Conservation (phyloP, 2,888 invertebrate genomes). For the Macrostomum cliftonense region DNA sequence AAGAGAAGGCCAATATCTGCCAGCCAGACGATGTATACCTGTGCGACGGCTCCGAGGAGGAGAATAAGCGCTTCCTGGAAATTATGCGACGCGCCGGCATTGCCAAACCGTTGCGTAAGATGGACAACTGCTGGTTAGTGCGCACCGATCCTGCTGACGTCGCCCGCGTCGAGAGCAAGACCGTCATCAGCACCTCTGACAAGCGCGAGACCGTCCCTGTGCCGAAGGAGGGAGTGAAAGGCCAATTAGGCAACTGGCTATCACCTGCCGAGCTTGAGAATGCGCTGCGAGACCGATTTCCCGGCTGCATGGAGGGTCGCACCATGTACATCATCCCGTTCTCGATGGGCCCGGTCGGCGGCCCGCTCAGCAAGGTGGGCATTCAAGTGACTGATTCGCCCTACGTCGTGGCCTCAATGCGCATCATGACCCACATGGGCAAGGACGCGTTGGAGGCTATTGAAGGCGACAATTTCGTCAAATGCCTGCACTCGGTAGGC, state of each 20-base stretch:
- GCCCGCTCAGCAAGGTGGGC: slow-evolving; percentile 19
- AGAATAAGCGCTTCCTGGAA: slow-evolving; percentile 29
- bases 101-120: slow-evolving; percentile 4
- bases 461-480: slow-evolving; percentile 17
- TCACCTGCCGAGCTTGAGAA: slow-evolving; percentile 13
- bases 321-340: slow-evolving; percentile 22
- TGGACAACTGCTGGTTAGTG: slow-evolving; percentile 15
- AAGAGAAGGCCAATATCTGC: slow-evolving; percentile 19
- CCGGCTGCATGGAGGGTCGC: slow-evolving; percentile 21
- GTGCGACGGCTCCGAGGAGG: slow-evolving; percentile 28
- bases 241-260: slow-evolving; percentile 19
- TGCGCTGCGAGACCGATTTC: slow-evolving; percentile 14
- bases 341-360: slow-evolving; percentile 21
- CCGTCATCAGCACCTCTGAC: slow-evolving; percentile 17
- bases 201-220: slow-evolving; percentile 15
- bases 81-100: slow-evolving; percentile 41
- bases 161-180: slow-evolving; percentile 20
- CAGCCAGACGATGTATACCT: slow-evolving; percentile 23
- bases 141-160: slow-evolving; percentile 20
- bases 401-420: slow-evolving; percentile 20
- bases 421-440: slow-evolving; percentile 19
- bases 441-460: slow-evolving; percentile 14
- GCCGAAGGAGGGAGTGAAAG: slow-evolving; percentile 14
- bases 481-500: slow-evolving; percentile 19
- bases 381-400: slow-evolving; percentile 20